These are phyloP conservation scores for Iguana delicatissima DNA, from an alignment of 2,797 vertebrate species.

Conservation along the genomic window DNA sequence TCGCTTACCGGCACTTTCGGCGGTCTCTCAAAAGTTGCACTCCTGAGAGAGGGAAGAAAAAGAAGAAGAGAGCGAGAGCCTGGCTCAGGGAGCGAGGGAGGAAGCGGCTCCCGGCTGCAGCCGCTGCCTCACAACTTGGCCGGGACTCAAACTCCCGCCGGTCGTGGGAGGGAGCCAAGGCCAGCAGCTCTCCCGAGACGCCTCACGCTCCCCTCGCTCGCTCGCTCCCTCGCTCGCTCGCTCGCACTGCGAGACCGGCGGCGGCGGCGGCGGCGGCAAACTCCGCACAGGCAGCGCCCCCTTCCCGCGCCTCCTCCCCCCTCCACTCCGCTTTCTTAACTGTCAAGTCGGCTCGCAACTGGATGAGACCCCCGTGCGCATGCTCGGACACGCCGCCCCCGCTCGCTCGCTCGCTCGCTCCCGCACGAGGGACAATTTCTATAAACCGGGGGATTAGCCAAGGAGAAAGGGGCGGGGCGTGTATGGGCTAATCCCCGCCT, in stretches of 20 bases:
- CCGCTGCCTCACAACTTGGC: slow-evolving; percentile 1
- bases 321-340: neutral
- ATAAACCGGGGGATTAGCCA: neutral
- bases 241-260: too few relatives aligned
- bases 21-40: neutral
- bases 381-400: neutral
- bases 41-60: neutral
- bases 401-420: too few relatives aligned
- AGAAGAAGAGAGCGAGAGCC: neutral
- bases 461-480: neutral
- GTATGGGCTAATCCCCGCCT: neutral
- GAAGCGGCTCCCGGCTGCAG: neutral
- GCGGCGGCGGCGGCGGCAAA: too few relatives aligned
- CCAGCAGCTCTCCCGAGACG: too few relatives aligned
- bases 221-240: too few relatives aligned
- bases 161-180: neutral
- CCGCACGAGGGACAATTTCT: neutral
- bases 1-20: neutral
- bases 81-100: too few relatives aligned
- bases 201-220: neutral
- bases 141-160: neutral
- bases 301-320: too few relatives aligned
- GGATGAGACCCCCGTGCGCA: neutral
- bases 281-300: neutral
- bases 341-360: neutral